Percentiles rank a stretch among this genome's conserved stretches.
These are phyloP conservation scores for Macropodus opercularis DNA, from an alignment of 2,797 vertebrate genomes.

Conservation along the genomic window DNA sequence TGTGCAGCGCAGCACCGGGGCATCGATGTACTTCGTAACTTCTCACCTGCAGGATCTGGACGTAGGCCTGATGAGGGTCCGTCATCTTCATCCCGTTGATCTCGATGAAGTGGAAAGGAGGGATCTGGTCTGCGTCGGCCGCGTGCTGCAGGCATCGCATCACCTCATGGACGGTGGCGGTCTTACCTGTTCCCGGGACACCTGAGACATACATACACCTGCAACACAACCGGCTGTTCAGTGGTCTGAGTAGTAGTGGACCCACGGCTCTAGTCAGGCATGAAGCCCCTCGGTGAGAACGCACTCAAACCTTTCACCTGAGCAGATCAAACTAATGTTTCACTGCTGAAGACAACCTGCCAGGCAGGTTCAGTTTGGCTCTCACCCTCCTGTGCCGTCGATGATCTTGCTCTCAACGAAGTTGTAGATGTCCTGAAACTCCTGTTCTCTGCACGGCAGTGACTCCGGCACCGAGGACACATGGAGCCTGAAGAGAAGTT, in stretches of 20 bases:
- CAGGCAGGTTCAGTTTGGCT: too few species aligned
- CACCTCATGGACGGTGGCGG: slow-evolving; percentile 93
- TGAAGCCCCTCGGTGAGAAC: too few species aligned
- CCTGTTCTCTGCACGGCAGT: slow-evolving; percentile 94
- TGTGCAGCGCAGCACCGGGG: too few species aligned
- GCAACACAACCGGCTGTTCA: too few species aligned
- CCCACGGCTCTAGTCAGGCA: too few species aligned
- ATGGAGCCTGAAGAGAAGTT: slow-evolving; percentile 83
- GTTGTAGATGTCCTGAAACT: slow-evolving; percentile 95
- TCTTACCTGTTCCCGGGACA: slow-evolving; percentile 97
- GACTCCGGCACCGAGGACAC: slow-evolving; percentile 92
- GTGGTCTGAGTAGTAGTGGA: too few species aligned
- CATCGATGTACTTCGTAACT: neutral
- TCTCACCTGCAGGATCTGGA: slow-evolving; percentile 90
- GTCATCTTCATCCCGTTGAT: slow-evolving; percentile 99
- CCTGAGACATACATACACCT: slow-evolving; percentile 99
- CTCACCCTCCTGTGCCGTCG: slow-evolving; percentile 94
- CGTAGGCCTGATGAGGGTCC: slow-evolving; percentile 95
- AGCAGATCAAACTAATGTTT: too few species aligned
- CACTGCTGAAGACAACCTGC: too few species aligned
- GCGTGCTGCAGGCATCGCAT: slow-evolving; percentile 87
- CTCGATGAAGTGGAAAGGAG: slow-evolving; percentile 87
- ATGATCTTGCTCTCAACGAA: slow-evolving; percentile 96
- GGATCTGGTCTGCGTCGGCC: slow-evolving; percentile 83
- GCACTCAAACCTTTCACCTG: too few species aligned